These are phyloP conservation scores for Takifugu bimaculatus DNA, from an alignment of 2,113 vertebrate genomes.

Conservation along the genomic window DNA sequence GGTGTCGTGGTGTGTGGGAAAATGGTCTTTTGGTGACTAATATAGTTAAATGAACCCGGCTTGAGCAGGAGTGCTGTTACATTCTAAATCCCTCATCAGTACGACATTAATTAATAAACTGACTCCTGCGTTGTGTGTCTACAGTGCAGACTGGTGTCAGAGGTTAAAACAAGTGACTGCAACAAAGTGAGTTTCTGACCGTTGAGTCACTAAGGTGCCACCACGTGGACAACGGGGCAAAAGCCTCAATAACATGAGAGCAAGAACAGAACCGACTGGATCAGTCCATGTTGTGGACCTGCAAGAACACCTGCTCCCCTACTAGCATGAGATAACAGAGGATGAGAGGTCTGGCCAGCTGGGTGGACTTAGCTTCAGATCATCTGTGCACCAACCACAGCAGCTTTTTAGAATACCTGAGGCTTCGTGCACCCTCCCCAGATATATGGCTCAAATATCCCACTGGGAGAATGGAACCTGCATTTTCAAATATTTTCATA, in stretches of 20 bases:
- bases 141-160: constrained; percentile 48
- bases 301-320: constrained; percentile 49
- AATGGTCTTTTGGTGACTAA: background rate
- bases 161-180: constrained; percentile 54
- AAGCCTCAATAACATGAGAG: constrained; percentile 51
- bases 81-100: no score
- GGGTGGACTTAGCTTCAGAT: constrained; percentile 7
- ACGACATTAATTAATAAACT: no score
- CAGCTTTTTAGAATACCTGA: constrained; percentile 2
- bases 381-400: constrained; percentile 27
- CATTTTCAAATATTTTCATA: constrained; percentile 8
- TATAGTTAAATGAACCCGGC: constrained; percentile 1
- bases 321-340: constrained; percentile 45
- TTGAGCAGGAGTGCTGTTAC: no score
- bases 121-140: constrained; percentile 21
- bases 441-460: constrained; percentile 46
- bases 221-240: constrained; percentile 59
- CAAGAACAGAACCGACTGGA: constrained; percentile 17
- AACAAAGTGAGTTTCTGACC: constrained; percentile 53
- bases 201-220: constrained; percentile 59
- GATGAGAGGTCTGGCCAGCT: no score
- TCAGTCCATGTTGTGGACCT: no score
- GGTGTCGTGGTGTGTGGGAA: background rate
- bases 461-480: constrained; percentile 31
- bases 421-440: constrained; percentile 20